Evolutionary conservation across 1,140 invertebrate species (phyloP), one percentile per base, ranked within the genome.

Genomic region (Maconellicoccus hirsutus): DNA sequence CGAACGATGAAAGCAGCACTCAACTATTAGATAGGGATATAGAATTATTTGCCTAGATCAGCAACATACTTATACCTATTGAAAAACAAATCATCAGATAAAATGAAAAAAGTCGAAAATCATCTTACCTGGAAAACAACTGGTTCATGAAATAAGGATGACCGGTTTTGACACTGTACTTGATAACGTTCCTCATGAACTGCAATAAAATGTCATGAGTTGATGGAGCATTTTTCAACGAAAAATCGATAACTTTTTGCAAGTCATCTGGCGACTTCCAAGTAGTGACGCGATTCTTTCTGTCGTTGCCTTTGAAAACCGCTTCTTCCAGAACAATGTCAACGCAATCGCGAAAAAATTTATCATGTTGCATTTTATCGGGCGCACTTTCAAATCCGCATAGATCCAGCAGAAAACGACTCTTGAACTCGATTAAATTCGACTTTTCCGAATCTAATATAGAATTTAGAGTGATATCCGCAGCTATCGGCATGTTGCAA

Each of bases 91-190:
- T n/a, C 14, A 38, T 38, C 6, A 38, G 6, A 38, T 38, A 38
- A 38, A 6, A 38, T 38, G 33, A 38, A 38, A 38, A 38, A 38
- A 38, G n/a, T n/a, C n/a, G n/a, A n/a, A n/a, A 52, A 52, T 16
- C 10, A 52, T 52, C 42, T 70, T 74, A 79, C 78, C 79, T 78
- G 1, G 90, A 92, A 78, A 89, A 93, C 1, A 93, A 79, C 76
- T 93, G 91, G 78, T 93, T 94, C 21, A 92, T 86, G 78, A 93
- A 93, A 77, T 89, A 90, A 0, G 91, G 91, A 80, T 93, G 90
- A 1, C 89, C 90, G 0, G 91, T 93, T 79, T 93, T 93, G 0
- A 94, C 91, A 59, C 90, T 93, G 80, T 90, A 91, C 22, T 83
- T 82, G 71, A 91, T 87, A 16, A 89, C 86, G 72, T 86, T 82